Percentiles rank a stretch among this genome's conserved stretches.
phyloP scores from a whole-genome alignment of 2,888 invertebrate genomes.

The Tipula vernalis region DNA sequence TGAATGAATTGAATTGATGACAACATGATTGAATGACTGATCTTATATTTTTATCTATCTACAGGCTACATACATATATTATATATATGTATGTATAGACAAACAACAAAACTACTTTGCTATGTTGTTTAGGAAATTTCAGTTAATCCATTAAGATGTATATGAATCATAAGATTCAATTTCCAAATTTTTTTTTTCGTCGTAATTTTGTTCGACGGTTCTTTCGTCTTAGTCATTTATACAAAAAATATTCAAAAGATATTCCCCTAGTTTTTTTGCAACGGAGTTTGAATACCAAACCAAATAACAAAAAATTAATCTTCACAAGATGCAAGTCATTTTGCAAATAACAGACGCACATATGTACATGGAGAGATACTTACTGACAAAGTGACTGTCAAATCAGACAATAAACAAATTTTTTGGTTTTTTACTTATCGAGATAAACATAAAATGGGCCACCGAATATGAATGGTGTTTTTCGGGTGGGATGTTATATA shows the following conservation, averaged over 20 bases:
- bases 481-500: neutral
- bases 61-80: no score
- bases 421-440: neutral
- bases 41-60: neutral
- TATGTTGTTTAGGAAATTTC: neutral
- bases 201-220: neutral
- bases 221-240: neutral
- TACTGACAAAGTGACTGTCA: neutral
- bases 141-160: neutral
- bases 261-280: neutral
- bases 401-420: neutral
- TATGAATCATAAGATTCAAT: neutral
- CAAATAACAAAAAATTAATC: neutral
- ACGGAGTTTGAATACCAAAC: neutral
- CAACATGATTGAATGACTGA: constrained; percentile 4
- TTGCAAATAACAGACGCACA: neutral
- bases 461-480: neutral
- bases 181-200: neutral
- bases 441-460: neutral
- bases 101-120: neutral
- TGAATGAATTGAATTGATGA: constrained; percentile 4
- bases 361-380: neutral
- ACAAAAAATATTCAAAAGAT: neutral
- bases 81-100: neutral
- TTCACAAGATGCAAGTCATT: neutral